Evolutionary conservation across 1,140 invertebrate species (phyloP).

Genomic region (Drosophila equinoxialis): DNA sequence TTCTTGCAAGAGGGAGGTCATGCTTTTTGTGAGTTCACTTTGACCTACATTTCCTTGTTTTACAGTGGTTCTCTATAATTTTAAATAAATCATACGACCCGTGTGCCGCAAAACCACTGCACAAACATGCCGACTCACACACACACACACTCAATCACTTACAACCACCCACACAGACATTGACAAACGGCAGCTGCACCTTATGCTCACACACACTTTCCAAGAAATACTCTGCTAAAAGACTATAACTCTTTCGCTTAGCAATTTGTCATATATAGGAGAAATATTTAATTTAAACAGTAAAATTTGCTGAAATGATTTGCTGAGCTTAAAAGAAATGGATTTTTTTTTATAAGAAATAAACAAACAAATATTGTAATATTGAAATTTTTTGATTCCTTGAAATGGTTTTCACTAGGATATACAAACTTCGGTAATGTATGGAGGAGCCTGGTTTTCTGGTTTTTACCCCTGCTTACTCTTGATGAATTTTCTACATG

Average conservation of each 20-base stretch:
- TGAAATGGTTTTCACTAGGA: neutral
- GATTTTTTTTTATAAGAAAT: too few relatives aligned
- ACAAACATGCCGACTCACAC: slow-evolving; percentile 48
- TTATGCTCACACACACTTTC: neutral
- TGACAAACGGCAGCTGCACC: slow-evolving; percentile 23
- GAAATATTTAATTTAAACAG: too few relatives aligned
- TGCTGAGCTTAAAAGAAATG: too few relatives aligned
- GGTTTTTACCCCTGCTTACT: slow-evolving; percentile 23
- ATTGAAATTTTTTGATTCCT: too few relatives aligned
- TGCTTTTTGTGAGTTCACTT: slow-evolving; percentile 39
- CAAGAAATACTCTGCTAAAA: neutral
- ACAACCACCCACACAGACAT: slow-evolving; percentile 33
- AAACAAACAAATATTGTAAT: too few relatives aligned
- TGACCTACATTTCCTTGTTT: slow-evolving; percentile 64
- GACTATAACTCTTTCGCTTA: neutral
- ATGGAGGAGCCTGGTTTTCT: neutral
- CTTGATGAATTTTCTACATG: slow-evolving; percentile 53
- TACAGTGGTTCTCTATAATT: slow-evolving; percentile 50
- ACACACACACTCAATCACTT: slow-evolving; percentile 9
- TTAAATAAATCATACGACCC: slow-evolving; percentile 75
- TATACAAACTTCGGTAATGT: neutral
- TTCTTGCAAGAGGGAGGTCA: slow-evolving; percentile 14
- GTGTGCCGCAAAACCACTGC: slow-evolving; percentile 60
- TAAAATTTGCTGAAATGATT: too few relatives aligned
- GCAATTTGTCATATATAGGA: neutral